phyloP scores from a whole-genome alignment of 2,113 vertebrate species.

The Zingel zingel region DNA sequence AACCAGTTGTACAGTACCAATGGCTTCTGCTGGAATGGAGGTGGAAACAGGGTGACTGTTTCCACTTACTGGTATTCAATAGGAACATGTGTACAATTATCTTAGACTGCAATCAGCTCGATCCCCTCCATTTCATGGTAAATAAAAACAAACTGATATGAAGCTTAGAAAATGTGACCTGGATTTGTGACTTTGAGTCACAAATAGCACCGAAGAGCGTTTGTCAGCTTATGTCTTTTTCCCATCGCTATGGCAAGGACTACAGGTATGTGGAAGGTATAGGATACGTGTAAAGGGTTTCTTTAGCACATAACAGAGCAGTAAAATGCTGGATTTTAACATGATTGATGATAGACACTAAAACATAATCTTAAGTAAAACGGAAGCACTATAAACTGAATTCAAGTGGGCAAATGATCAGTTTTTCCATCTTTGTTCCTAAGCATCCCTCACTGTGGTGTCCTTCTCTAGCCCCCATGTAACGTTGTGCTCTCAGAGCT shows the following conservation, averaged over 20 bases:
- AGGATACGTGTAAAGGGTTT: too few relatives aligned
- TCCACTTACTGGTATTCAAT: slow-evolving; percentile 37
- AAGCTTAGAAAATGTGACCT: not conserved
- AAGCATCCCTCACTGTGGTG: not conserved
- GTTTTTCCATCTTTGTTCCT: not conserved
- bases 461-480: slow-evolving; percentile 27
- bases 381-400: not conserved
- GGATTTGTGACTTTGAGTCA: not conserved
- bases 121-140: not conserved
- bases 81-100: not conserved
- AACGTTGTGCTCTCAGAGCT: slow-evolving; percentile 28
- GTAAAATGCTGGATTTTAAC: not conserved
- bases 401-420: not conserved
- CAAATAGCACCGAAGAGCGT: not conserved
- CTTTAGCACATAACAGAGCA: not conserved
- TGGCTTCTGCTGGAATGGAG: slow-evolving; percentile 21
- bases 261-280: not conserved
- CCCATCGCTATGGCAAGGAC: not conserved
- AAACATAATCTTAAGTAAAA: not conserved
- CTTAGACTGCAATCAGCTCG: slow-evolving; percentile 17
- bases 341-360: not conserved
- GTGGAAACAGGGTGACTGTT: not conserved
- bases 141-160: slow-evolving; percentile 27
- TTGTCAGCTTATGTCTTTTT: not conserved
- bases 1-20: slow-evolving; percentile 13